Base-by-base conservation (phyloP, 2,797 vertebrate genomes). In the Acestrorhynchus altus region DNA sequence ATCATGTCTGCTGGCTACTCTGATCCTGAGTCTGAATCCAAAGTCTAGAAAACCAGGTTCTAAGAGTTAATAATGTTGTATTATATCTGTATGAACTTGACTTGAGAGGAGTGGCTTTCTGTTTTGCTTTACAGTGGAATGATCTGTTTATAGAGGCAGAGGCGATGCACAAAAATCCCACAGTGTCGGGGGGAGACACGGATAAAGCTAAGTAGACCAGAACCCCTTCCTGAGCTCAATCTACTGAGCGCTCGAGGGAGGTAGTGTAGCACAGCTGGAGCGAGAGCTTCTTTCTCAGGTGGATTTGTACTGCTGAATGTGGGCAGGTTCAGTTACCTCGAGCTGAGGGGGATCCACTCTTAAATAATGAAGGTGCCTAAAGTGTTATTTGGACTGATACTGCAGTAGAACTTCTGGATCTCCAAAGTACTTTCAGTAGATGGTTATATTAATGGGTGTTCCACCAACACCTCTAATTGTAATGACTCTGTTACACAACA, bases 61-160 rank as follows among this genome's bases (percentile, higher is more conserved):
- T n/a, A n/a, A n/a, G n/a, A n/a, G n/a, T n/a, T n/a, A n/a, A n/a
- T n/a, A n/a, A n/a, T n/a, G n/a, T n/a, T n/a, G n/a, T n/a, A n/a
- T n/a, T n/a, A n/a, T n/a, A n/a, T n/a, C n/a, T n/a, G n/a, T n/a
- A n/a, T n/a, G n/a, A n/a, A n/a, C n/a, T n/a, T n/a, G n/a, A n/a
- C n/a, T n/a, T n/a, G n/a, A n/a, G n/a, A n/a, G 82, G 60, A 80
- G 77, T 35, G 84, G 84, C 88, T 86, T 88, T 89, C 84, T 84
- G 86, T 82, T 87, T 82, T 72, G 31, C 67, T 69, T 76, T 40
- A 84, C 84, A 83, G 82, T 77, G 81, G 77, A 68, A 76, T n/a
- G 72, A 86, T 89, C 77, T 87, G 83, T 89, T 72, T 84, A 47
- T 52, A 60, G 67, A 79, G 12, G 56, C 52, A 67, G 40, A 47